phyloP scores from a whole-genome alignment of 2,888 invertebrate genomes.

The Drosophila borborema region DNA sequence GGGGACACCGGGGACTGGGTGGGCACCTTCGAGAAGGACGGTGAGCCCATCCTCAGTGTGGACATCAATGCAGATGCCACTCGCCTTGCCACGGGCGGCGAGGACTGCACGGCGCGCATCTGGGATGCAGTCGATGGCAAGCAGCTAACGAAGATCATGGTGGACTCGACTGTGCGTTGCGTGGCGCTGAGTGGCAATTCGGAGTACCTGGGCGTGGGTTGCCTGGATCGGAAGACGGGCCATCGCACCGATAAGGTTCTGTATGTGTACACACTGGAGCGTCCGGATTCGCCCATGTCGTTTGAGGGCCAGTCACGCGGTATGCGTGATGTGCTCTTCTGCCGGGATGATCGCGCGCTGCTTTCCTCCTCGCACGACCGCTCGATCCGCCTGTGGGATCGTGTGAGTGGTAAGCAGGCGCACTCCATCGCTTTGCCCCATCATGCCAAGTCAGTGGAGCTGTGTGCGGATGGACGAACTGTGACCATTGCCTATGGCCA shows the following conservation, averaged over 20 bases:
- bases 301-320: conserved; percentile 91
- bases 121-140: conserved; percentile 97
- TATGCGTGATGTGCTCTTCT: conserved; percentile 93
- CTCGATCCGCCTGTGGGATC: conserved; percentile 93
- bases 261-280: conserved; percentile 93
- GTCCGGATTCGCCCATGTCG: conserved; percentile 86
- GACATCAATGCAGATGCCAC: conserved; percentile 95
- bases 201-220: conserved; percentile 91
- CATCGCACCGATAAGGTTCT: conserved; percentile 88
- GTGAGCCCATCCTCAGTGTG: conserved; percentile 98
- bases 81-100: conserved; percentile 95
- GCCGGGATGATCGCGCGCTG: conserved; percentile 90
- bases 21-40: conserved; percentile 97
- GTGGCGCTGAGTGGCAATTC: conserved; percentile 94
- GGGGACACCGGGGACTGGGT: conserved; percentile 99
- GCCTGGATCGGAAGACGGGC: conserved; percentile 90
- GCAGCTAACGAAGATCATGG: conserved; percentile 88
- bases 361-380: conserved; percentile 96
- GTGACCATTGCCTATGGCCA: conserved; percentile 92
- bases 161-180: conserved; percentile 96
- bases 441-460: conserved; percentile 93
- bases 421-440: conserved; percentile 92
- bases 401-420: conserved; percentile 89
- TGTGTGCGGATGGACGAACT: conserved; percentile 93
- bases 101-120: conserved; percentile 96